phyloP scores from a whole-genome alignment of 2,113 vertebrate genomes.

The Campylomormyrus numenius region DNA sequence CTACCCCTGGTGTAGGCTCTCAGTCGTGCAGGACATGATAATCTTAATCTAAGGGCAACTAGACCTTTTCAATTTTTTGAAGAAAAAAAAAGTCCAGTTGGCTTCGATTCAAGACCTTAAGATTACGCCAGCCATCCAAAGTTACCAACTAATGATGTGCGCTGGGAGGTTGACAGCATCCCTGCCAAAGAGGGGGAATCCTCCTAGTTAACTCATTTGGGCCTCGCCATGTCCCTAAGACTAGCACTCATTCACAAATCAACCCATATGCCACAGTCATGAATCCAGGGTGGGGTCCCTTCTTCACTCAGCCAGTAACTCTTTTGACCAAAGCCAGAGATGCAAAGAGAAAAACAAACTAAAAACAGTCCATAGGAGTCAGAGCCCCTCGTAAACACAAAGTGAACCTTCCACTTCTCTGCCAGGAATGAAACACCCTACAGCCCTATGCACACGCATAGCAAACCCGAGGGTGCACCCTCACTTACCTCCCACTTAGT shows the following conservation, averaged over 20 bases:
- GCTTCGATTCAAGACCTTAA: too few species aligned
- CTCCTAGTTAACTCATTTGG: background rate
- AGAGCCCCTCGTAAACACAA: background rate
- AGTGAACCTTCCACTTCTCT: background rate
- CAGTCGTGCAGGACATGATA: too few species aligned
- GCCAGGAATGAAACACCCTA: background rate
- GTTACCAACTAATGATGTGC: background rate
- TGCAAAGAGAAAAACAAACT: background rate
- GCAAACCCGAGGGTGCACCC: background rate
- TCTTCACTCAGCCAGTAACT: background rate
- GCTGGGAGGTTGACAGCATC: background rate
- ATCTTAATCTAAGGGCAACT: too few species aligned
- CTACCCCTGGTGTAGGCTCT: too few species aligned
- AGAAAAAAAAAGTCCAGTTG: too few species aligned
- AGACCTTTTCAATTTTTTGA: too few species aligned
- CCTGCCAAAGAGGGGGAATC: background rate
- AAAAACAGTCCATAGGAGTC: background rate
- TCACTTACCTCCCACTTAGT: background rate
- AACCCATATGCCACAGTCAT: too few species aligned
- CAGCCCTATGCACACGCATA: background rate
- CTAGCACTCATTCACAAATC: background rate
- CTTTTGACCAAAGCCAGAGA: background rate
- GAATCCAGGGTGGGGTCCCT: too few species aligned
- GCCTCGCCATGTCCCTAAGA: background rate
- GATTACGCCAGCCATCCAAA: background rate